phyloP scores from a whole-genome alignment of 2,113 vertebrate species.

The Chaetodon auriga region DNA sequence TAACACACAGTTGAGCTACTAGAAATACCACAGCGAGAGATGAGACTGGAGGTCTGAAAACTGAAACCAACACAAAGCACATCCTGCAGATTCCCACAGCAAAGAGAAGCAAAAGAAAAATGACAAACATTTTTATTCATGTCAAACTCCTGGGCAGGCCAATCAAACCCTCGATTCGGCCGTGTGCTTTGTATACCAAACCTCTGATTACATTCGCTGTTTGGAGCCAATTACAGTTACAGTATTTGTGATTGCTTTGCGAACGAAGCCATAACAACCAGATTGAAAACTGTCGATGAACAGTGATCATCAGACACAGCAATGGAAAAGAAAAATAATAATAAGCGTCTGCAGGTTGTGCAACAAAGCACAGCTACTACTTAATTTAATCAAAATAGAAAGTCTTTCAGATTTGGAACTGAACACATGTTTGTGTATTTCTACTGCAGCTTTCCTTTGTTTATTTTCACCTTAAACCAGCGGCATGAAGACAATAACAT shows the following conservation, averaged over 20 bases:
- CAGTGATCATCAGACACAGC: background rate
- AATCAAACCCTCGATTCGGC: conserved; percentile 46
- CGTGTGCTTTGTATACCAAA: background rate
- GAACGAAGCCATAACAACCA: conserved; percentile 25
- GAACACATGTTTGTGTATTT: background rate
- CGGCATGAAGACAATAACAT: background rate
- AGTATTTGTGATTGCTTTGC: conserved; percentile 27
- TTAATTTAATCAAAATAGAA: background rate
- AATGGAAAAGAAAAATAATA: background rate
- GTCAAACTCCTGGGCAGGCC: background rate
- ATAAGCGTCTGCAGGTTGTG: background rate
- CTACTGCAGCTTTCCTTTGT: background rate
- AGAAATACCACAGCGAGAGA: conserved; percentile 77
- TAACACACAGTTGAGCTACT: conserved; percentile 81
- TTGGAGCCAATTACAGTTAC: background rate
- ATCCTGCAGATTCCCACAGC: conserved; percentile 62
- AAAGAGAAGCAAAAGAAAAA: conserved; percentile 44
- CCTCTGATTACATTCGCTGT: conserved; percentile 32
- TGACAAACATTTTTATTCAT: conserved; percentile 67
- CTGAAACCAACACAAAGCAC: conserved; percentile 66
- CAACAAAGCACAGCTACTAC: conserved; percentile 1
- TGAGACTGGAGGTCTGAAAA: conserved; percentile 61
- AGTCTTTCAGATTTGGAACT: background rate
- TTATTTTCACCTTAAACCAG: conserved; percentile 3
- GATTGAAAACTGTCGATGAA: background rate